A percentile compares a stretch with the other conserved stretches of the same genome.
These are phyloP conservation scores for Formica exsecta DNA, from an alignment of 1,140 invertebrate species.

Conservation along the genomic window DNA sequence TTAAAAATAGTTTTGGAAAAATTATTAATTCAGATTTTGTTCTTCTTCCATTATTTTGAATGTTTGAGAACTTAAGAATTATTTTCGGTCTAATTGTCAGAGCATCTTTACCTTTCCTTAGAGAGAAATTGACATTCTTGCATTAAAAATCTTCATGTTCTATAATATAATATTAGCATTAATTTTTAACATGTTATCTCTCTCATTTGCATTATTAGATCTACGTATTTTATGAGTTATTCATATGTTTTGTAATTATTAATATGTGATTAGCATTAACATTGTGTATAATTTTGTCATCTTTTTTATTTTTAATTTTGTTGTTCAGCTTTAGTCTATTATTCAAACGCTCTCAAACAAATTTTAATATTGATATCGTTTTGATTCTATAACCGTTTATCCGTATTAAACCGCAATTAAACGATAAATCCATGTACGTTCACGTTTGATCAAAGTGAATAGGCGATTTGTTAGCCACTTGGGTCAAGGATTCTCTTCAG, in stretches of 20 bases:
- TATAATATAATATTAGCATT: slow-evolving; percentile 5
- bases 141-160: slow-evolving; percentile 24
- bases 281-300: too few species aligned
- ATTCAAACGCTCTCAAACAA: neutral
- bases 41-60: slow-evolving; percentile 42
- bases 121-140: neutral
- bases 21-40: slow-evolving; percentile 49
- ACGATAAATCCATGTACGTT: slow-evolving; percentile 8
- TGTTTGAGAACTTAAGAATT: slow-evolving; percentile 17
- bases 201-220: slow-evolving; percentile 15
- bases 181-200: neutral
- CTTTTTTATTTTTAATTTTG: too few species aligned
- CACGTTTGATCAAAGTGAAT: slow-evolving; percentile 32
- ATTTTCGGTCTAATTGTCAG: neutral
- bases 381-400: neutral
- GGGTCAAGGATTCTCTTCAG: slow-evolving; percentile 24
- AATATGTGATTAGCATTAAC: too few species aligned
- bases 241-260: too few species aligned
- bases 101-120: neutral
- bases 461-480: slow-evolving; percentile 21
- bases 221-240: neutral
- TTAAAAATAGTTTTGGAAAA: slow-evolving; percentile 28
- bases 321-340: neutral
- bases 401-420: slow-evolving; percentile 1
- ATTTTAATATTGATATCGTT: neutral